Evolutionary conservation across 2,113 vertebrate species (phyloP).

Genomic region (Platichthys stellatus): DNA sequence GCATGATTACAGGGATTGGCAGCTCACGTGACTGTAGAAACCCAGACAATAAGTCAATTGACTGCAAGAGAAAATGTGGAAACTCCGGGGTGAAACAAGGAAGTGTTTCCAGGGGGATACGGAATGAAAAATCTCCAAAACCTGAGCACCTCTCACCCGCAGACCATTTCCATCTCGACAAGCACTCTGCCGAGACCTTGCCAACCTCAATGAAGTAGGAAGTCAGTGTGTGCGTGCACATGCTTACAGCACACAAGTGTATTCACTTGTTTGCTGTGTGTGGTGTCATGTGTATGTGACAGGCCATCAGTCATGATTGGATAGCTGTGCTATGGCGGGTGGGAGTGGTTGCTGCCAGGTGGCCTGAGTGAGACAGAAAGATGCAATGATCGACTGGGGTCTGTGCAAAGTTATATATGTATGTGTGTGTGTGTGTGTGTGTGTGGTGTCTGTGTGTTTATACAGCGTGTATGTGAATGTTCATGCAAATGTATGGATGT

Average conservation of each 20-base stretch:
- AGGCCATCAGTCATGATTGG: conserved; percentile 54
- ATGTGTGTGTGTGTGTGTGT: neutral
- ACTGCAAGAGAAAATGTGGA: too few relatives aligned
- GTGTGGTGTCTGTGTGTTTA: conserved; percentile 8
- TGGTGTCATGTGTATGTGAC: conserved; percentile 49
- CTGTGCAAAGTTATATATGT: neutral
- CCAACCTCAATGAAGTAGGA: conserved; percentile 34
- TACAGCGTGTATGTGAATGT: neutral
- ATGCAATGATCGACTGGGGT: conserved; percentile 6
- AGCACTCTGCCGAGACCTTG: conserved; percentile 4
- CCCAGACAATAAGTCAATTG: too few relatives aligned
- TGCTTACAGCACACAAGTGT: neutral
- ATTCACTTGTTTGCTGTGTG: neutral
- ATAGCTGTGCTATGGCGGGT: neutral
- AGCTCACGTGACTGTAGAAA: too few relatives aligned
- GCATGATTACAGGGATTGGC: too few relatives aligned
- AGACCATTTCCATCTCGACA: conserved; percentile 24
- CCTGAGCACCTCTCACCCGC: neutral
- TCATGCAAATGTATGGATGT: conserved; percentile 16
- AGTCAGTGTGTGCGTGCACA: neutral
- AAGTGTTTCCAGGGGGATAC: too few relatives aligned
- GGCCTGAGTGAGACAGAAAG: conserved; percentile 20
- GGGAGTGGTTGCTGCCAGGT: conserved; percentile 24
- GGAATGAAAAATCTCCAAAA: neutral
- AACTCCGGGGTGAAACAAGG: too few relatives aligned